Evolutionary conservation across 2,888 invertebrate genomes (phyloP).

Genomic region (Temnothorax unifasciatus): DNA sequence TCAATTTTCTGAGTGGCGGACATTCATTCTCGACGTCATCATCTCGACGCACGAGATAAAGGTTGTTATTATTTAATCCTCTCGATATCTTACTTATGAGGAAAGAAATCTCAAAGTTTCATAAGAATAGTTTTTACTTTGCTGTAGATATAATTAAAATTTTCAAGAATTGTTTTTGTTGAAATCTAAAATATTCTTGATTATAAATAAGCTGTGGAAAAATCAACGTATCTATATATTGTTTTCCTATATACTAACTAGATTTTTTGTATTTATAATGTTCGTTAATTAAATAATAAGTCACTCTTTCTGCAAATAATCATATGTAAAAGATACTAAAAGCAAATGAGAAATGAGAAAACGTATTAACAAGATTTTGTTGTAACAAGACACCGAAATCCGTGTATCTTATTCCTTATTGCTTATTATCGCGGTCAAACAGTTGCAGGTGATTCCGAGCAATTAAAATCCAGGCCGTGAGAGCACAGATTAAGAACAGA

Average conservation of each 20-base stretch:
- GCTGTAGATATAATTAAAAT: not conserved
- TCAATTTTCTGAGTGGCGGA: not conserved
- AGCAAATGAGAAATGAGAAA: slow-evolving; percentile 10
- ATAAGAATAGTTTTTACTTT: not conserved
- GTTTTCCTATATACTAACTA: not conserved
- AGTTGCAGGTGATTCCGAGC: slow-evolving; percentile 22
- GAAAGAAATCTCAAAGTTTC: slow-evolving; percentile 15
- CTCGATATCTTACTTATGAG: not conserved
- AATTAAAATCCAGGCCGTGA: slow-evolving; percentile 36
- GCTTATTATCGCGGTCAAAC: slow-evolving; percentile 15
- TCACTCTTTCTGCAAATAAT: not conserved
- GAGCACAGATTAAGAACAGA: slow-evolving; percentile 43
- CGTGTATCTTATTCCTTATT: not conserved
- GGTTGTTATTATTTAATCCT: not conserved
- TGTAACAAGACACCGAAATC: not conserved
- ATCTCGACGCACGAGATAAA: not conserved
- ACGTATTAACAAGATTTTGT: slow-evolving; percentile 2
- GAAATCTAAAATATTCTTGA: not conserved
- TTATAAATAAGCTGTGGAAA: not conserved
- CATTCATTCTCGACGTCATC: not conserved
- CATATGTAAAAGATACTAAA: not conserved
- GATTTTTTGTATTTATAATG: not conserved
- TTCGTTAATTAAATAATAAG: not conserved
- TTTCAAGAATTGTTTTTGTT: not conserved
- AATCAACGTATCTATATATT: not conserved